Evolutionary conservation across 2,797 vertebrate species (phyloP), one percentile per base, ranked within the genome.

Genomic region (Pempheris klunzingeri): DNA sequence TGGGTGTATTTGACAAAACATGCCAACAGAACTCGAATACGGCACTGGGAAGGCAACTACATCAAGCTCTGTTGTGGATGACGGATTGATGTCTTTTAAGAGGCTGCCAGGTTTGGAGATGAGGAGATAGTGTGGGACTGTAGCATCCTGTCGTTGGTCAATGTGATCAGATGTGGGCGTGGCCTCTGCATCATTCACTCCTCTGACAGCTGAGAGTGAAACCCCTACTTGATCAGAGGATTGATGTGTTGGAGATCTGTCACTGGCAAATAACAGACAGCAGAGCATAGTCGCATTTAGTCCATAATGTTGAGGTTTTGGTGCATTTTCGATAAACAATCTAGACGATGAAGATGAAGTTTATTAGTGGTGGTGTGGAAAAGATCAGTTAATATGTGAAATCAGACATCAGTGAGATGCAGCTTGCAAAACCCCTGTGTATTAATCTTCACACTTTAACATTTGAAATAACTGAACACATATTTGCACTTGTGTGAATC

Each of bases 231-330:
- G 50, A 12, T 60, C 64, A 71, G 84, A 60, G 22, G 63, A 61
- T 30, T 52, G 68, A 28, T 52, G 54, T 22, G 3, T 44, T 46
- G 66, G 47, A 79, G 24, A 65, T 38, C 67, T 82, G 41, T 58
- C 32, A 26, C 69, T 77, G 76, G 66, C 58, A 82, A 36, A 78
- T 54, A 68, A 60, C 68, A 69, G 60, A 84, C n/a, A 59, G 12
- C 12, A 67, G 62, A 71, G 36, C 24, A 74, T 57, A 28, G 26
- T 12, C 41, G 59, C 4, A 68, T 22, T 69, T 43, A 24, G 15
- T 36, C 15, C 9, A 1, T 10, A 13, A 10, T 24, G 2, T 18
- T 53, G 26, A 22, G n/a, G 6, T 14, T 41, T 41, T 59, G 10
- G 8, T 63, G 14, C 44, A 22, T 47, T 74, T 66, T 15, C 11